phyloP scores from a whole-genome alignment of 2,113 vertebrate species.

The Delphinus delphis region DNA sequence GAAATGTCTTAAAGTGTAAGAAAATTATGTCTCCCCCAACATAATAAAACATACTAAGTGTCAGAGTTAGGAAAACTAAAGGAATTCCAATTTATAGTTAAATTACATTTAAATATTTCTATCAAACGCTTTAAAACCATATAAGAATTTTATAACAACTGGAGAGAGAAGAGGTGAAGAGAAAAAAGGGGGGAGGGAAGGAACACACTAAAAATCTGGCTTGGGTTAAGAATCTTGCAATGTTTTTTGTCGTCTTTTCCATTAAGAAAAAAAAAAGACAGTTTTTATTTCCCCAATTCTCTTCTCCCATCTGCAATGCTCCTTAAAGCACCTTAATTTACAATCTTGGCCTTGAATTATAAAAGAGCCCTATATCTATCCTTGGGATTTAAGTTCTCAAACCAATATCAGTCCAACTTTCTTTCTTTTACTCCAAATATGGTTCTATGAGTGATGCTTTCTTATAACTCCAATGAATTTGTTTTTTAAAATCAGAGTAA shows the following conservation, averaged over 20 bases:
- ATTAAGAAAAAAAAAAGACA: neutral
- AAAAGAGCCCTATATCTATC: neutral
- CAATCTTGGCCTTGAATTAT: neutral
- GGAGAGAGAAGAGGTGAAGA: neutral
- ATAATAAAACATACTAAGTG: neutral
- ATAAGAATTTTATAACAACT: neutral
- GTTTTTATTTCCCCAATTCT: neutral
- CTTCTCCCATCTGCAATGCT: neutral
- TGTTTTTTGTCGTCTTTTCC: neutral
- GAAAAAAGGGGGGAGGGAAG: neutral
- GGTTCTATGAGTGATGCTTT: neutral
- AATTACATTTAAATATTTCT: conserved; percentile 35
- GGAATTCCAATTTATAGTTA: neutral
- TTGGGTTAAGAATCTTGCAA: neutral
- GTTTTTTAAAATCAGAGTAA: conserved; percentile 9
- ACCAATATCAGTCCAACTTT: neutral
- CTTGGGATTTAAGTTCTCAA: neutral
- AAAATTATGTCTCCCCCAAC: neutral
- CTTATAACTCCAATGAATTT: neutral
- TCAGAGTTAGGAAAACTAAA: neutral
- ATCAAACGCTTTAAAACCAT: conserved; percentile 8
- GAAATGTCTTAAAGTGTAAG: conserved; percentile 8
- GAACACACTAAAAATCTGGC: neutral
- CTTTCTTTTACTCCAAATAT: neutral
- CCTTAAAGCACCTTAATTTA: conserved; percentile 15